A percentile compares a stretch with the other conserved stretches of the same genome.
These are phyloP conservation scores for Plebejus anna DNA, from an alignment of 2,888 invertebrate genomes.

Conservation along the genomic window DNA sequence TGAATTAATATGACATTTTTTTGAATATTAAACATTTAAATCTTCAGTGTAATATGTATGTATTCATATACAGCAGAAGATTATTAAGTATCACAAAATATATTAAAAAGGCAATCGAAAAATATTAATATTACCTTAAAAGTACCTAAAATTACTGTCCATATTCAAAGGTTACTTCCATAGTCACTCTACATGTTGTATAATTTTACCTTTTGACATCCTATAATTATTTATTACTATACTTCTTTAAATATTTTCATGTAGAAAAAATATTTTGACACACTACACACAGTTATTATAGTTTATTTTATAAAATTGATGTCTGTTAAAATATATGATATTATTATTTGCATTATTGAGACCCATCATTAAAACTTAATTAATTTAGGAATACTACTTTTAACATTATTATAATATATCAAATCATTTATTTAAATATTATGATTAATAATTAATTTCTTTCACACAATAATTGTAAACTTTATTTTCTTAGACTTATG, in stretches of 20 bases:
- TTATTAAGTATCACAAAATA: slow-evolving; percentile 16
- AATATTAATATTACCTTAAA: slow-evolving; percentile 17
- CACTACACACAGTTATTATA: background rate
- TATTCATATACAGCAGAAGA: background rate
- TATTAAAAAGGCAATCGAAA: slow-evolving; percentile 4
- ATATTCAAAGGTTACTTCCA: background rate
- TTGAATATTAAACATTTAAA: background rate
- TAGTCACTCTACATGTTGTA: background rate
- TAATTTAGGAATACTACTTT: background rate
- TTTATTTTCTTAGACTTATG: background rate
- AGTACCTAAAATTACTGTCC: slow-evolving; percentile 27
- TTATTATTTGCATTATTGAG: slow-evolving; percentile 6
- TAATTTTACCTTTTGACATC: background rate
- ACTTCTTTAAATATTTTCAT: background rate
- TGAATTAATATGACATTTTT: no score
- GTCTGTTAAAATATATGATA: background rate
- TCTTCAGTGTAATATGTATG: background rate
- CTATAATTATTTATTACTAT: background rate
- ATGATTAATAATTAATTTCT: background rate
- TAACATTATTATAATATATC: background rate
- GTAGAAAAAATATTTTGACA: background rate
- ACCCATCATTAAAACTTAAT: background rate
- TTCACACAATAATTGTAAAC: background rate
- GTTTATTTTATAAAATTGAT: background rate
- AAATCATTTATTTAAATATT: background rate